Evolutionary conservation across 1,140 invertebrate species (phyloP).

Genomic region (Cherax destructor): DNA sequence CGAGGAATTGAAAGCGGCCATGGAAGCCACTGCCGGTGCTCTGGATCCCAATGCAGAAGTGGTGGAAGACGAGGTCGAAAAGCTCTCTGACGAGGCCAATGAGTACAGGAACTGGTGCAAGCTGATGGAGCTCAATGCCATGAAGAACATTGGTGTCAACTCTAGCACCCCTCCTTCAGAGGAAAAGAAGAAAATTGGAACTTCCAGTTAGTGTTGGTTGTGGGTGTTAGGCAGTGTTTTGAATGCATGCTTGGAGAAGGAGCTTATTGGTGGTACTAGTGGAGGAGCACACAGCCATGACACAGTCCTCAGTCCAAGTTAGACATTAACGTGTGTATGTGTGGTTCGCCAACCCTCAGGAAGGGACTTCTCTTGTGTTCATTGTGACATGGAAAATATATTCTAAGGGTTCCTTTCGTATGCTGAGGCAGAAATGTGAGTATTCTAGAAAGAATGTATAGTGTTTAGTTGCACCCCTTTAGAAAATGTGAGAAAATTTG

Average conservation of each 20-base stretch:
- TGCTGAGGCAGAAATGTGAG: slow-evolving; percentile 40
- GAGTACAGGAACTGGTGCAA: slow-evolving; percentile 72
- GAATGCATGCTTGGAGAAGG: slow-evolving; percentile 26
- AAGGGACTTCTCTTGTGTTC: slow-evolving; percentile 56
- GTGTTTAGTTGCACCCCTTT: slow-evolving; percentile 46
- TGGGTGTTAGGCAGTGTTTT: slow-evolving; percentile 33
- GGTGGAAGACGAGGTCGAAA: slow-evolving; percentile 62
- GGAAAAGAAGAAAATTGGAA: slow-evolving; percentile 54
- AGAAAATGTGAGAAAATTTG: slow-evolving; percentile 49
- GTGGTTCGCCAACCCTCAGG: slow-evolving; percentile 62
- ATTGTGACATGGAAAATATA: slow-evolving; percentile 24
- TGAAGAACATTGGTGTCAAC: slow-evolving; percentile 69
- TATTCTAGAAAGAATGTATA: slow-evolving; percentile 27
- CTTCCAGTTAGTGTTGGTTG: slow-evolving; percentile 52
- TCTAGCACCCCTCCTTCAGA: slow-evolving; percentile 37
- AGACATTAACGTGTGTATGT: slow-evolving; percentile 32
- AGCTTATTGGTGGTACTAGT: slow-evolving; percentile 31
- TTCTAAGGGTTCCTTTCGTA: slow-evolving; percentile 11
- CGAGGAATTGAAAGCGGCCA: slow-evolving; percentile 69
- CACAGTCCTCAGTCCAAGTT: slow-evolving; percentile 43
- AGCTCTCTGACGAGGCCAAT: slow-evolving; percentile 71
- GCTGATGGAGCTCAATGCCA: slow-evolving; percentile 71
- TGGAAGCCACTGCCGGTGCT: slow-evolving; percentile 66
- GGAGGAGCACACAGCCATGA: slow-evolving; percentile 29
- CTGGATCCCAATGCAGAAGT: slow-evolving; percentile 52